phyloP scores from a whole-genome alignment of 2,113 vertebrate genomes.

The Castor canadensis region DNA sequence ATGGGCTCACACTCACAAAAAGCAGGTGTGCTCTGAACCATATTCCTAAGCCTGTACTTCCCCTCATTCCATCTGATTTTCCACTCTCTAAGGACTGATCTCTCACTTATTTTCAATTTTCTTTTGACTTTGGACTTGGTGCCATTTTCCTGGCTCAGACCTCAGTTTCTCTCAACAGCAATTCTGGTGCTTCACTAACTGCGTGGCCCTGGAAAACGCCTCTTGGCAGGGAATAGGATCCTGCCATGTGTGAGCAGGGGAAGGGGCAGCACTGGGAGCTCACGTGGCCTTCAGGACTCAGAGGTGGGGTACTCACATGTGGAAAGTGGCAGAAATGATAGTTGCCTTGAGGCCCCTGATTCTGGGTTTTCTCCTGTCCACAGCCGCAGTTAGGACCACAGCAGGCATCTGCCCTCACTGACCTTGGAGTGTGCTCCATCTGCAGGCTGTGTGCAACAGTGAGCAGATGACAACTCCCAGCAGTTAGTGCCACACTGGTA shows the following conservation, averaged over 20 bases:
- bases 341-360: background rate
- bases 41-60: background rate
- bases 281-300: no score
- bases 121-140: background rate
- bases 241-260: no score
- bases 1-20: background rate
- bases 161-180: background rate
- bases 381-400: background rate
- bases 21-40: no score
- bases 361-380: background rate
- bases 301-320: background rate
- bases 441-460: background rate
- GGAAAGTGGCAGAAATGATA: background rate
- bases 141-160: background rate
- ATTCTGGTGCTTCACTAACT: no score
- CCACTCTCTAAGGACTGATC: background rate
- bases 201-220: background rate
- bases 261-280: background rate
- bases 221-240: background rate
- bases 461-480: background rate
- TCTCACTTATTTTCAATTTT: background rate
- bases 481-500: background rate
- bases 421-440: background rate
- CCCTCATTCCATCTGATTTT: no score
- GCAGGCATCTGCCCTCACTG: background rate